Percentiles rank a stretch among this genome's conserved stretches.
Evolutionary conservation across 2,113 vertebrate genomes (phyloP).

Genomic region (Philantomba maxwellii): DNA sequence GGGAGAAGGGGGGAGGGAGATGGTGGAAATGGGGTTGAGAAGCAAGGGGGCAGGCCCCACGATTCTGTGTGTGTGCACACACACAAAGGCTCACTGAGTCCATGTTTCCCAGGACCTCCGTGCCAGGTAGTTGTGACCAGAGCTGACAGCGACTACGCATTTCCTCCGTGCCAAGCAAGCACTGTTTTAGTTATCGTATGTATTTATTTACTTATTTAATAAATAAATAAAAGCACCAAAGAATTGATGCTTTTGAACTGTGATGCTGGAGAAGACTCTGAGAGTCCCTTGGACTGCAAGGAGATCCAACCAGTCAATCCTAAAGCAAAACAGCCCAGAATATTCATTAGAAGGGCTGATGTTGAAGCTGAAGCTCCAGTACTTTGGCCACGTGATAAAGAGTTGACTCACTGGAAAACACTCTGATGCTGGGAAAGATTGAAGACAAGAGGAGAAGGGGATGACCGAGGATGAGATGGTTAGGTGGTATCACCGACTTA

Average conservation of each 20-base stretch:
- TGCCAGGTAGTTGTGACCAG: background rate
- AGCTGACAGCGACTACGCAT: too few species aligned
- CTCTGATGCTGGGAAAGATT: background rate
- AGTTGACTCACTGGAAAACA: background rate
- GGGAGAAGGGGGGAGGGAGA: too few species aligned
- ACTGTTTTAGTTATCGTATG: background rate
- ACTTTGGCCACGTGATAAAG: background rate
- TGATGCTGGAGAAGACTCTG: background rate
- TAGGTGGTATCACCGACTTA: background rate
- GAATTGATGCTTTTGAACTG: background rate
- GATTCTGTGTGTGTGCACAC: too few species aligned
- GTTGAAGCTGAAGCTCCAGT: background rate
- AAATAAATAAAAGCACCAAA: background rate
- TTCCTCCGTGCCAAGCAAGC: background rate
- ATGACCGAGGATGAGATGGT: background rate
- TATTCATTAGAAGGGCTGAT: background rate
- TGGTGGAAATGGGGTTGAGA: background rate
- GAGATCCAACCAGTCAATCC: background rate
- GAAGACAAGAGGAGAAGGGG: background rate
- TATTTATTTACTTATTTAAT: background rate
- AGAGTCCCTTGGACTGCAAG: background rate
- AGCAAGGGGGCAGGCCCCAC: background rate
- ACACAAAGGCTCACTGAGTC: background rate
- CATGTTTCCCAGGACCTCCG: rapidly evolving
- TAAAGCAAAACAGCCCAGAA: background rate